Conservation (phyloP, 2,888 invertebrate species). For the Spisula subtruncata region DNA sequence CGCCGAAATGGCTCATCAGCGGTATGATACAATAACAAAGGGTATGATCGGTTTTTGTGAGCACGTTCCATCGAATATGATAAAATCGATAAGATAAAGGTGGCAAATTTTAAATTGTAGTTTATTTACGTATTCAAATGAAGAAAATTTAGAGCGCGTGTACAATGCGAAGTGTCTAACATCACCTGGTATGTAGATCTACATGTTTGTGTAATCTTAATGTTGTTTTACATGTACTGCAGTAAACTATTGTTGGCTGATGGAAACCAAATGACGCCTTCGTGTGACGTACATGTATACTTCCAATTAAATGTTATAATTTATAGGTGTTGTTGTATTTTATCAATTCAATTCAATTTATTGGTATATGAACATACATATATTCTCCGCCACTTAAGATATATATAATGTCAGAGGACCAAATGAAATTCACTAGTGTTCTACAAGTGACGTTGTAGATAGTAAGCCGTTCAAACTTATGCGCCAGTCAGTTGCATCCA, state of each 20-base stretch:
- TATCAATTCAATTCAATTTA: too few relatives aligned
- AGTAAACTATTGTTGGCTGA: background rate
- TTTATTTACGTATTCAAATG: background rate
- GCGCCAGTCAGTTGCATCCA: too few relatives aligned
- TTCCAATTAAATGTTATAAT: background rate
- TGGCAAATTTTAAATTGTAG: background rate
- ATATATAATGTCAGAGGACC: too few relatives aligned
- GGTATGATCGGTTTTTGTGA: background rate
- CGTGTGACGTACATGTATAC: background rate
- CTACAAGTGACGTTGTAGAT: too few relatives aligned
- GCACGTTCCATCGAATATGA: background rate
- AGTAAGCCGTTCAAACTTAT: too few relatives aligned
- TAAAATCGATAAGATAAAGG: background rate
- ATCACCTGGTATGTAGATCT: background rate
- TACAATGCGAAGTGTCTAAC: background rate
- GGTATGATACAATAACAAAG: too few relatives aligned
- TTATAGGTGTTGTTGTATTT: too few relatives aligned
- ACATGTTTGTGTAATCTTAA: background rate
- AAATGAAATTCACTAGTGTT: too few relatives aligned
- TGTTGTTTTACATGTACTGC: constrained; percentile 10
- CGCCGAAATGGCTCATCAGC: too few relatives aligned
- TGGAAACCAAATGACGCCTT: background rate
- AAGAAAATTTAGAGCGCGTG: background rate
- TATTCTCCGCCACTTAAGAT: too few relatives aligned
- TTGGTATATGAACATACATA: too few relatives aligned